A percentile compares a stretch with the other conserved stretches of the same genome.
Evolutionary conservation across 2,888 invertebrate genomes (phyloP).

Genomic region (Tinea semifulvella): DNA sequence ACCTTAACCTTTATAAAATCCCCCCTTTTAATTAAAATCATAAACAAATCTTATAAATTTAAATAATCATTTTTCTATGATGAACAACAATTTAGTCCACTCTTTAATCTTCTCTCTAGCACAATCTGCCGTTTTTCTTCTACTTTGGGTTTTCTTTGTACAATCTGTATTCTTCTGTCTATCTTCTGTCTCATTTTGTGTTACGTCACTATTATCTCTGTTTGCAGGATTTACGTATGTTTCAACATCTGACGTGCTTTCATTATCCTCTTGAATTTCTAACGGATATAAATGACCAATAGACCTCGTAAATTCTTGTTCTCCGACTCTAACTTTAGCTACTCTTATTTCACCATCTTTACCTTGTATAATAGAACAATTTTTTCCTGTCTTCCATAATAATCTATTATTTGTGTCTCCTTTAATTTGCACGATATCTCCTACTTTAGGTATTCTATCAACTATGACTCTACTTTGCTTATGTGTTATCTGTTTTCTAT

Average conservation of each 20-base stretch:
- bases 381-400: slow-evolving; percentile 14
- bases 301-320: slow-evolving; percentile 11
- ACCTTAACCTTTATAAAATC: too few species aligned
- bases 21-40: too few species aligned
- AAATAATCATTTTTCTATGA: too few species aligned
- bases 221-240: too few species aligned
- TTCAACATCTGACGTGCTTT: background rate
- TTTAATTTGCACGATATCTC: slow-evolving; percentile 16
- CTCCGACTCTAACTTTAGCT: slow-evolving; percentile 7
- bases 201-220: too few species aligned
- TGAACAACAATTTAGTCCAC: too few species aligned
- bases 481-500: slow-evolving; percentile 11
- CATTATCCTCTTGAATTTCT: background rate
- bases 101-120: too few species aligned
- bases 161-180: too few species aligned
- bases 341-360: slow-evolving; percentile 1
- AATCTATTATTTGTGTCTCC: slow-evolving; percentile 13
- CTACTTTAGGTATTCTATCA: background rate
- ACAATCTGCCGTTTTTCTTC: too few species aligned
- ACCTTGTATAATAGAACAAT: background rate
- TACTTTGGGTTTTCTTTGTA: too few species aligned
- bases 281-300: slow-evolving; percentile 11
- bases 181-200: too few species aligned
- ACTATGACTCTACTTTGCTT: slow-evolving; percentile 13
- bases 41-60: too few species aligned